Percentiles rank a stretch among this genome's conserved stretches.
These are phyloP conservation scores for Donacobius atricapilla DNA, from an alignment of 2,113 vertebrate genomes.

Conservation along the genomic window DNA sequence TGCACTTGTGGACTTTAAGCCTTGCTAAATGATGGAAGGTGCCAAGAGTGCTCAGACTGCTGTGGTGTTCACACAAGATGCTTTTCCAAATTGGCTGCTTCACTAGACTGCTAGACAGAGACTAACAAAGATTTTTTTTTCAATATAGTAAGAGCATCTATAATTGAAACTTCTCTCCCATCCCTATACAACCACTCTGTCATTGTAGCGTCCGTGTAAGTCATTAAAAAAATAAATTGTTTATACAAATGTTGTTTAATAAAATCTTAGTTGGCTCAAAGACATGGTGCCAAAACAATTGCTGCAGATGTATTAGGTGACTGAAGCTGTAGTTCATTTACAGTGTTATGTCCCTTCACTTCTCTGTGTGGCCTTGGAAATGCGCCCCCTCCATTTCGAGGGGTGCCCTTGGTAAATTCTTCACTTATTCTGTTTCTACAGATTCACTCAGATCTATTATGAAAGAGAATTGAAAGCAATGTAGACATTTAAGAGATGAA, in stretches of 20 bases:
- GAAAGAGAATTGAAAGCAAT: not conserved
- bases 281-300: conserved; percentile 41
- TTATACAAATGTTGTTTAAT: conserved; percentile 43
- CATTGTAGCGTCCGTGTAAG: conserved; percentile 24
- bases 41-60: conserved; percentile 45
- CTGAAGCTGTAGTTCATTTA: conserved; percentile 22
- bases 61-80: conserved; percentile 40
- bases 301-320: conserved; percentile 28
- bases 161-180: conserved; percentile 35
- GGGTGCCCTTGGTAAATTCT: conserved; percentile 32
- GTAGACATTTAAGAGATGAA: conserved; percentile 32
- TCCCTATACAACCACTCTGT: conserved; percentile 11
- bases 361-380: conserved; percentile 27
- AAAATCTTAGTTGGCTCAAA: conserved; percentile 42
- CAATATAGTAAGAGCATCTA: conserved; percentile 49
- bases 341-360: not conserved
- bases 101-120: conserved; percentile 60
- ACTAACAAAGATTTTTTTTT: conserved; percentile 33
- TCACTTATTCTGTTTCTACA: not conserved
- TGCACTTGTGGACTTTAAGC: conserved; percentile 21
- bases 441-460: conserved; percentile 10
- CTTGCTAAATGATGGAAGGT: conserved; percentile 19
- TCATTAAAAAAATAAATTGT: conserved; percentile 23
- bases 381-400: not conserved
- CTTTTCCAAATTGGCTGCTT: conserved; percentile 59